Base-by-base conservation (phyloP, 2,888 invertebrate genomes). In the Agrypnus murinus region DNA sequence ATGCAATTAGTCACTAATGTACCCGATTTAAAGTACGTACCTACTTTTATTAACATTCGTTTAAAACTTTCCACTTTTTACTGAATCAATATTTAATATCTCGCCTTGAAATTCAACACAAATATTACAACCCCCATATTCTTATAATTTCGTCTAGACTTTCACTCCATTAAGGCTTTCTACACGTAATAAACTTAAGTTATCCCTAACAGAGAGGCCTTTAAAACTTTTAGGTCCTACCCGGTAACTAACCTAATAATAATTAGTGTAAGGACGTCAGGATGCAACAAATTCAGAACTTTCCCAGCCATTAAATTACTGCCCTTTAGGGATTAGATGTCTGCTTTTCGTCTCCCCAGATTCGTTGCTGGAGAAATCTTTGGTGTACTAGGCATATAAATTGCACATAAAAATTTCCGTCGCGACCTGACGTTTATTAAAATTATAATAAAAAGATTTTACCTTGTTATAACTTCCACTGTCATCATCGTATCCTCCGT, bases 401-500 rank as follows among this genome's bases (percentile, higher is more conserved):
- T 12, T 6, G 6, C 3, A 36, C 2, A 2, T 36, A 31, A 31
- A 9, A 36, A 25, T 25, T 50, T 25, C 36, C 36, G 36, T 36
- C 36, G 36, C 19, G 25, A 2, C 25, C 7, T 10, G 6, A 32
- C 10, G 17, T 43, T 25, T 8, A 43, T 46, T 19, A 38, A 50
- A 50, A 63, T 38, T 10, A 59, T 17, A 31, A 48, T 17, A 14
- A 17, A 2, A 17, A 19, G 14, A 14, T 43, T 46, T 60, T 25
- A 95, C 96, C 92, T 97, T 98, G 85, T 95, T 94, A 86, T 98
- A 98, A 85, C 96, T 96, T 79, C 96, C 96, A 85, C 95, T 95
- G 74, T 96, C 96, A 80, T 97, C 96, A 80, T 97, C 96, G 81
- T 93, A 96, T 25, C 95, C 96, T 75, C 92, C 92, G 87, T 96